Evolutionary conservation across 2,888 invertebrate species (phyloP).

Genomic region (Chironomus riparius): DNA sequence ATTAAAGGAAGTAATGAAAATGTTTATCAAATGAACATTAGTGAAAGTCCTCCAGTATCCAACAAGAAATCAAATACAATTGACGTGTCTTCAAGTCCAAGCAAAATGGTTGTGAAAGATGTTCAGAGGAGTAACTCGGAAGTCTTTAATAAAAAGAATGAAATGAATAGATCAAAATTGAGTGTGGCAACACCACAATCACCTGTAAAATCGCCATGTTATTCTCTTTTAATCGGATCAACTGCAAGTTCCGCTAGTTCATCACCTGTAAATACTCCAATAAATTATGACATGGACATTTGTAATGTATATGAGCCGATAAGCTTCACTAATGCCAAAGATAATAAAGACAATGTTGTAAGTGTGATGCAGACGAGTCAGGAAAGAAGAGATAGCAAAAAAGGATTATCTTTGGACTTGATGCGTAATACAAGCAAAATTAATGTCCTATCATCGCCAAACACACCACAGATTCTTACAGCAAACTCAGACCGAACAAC

Average conservation of each 20-base stretch:
- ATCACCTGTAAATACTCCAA: constrained; percentile 39
- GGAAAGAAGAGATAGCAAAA: constrained; percentile 31
- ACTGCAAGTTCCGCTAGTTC: constrained; percentile 43
- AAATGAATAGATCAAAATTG: constrained; percentile 37
- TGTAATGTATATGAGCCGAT: constrained; percentile 23
- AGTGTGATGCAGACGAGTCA: constrained; percentile 4
- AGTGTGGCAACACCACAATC: constrained; percentile 38
- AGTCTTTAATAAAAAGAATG: constrained; percentile 26
- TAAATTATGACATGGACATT: constrained; percentile 39
- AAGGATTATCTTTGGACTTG: constrained; percentile 40
- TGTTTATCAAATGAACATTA: constrained; percentile 1
- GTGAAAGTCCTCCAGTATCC: background rate
- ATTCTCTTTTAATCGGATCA: constrained; percentile 41
- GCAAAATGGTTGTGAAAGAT: background rate
- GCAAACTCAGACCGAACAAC: constrained; percentile 35
- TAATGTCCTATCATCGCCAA: constrained; percentile 33
- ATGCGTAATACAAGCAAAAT: constrained; percentile 28
- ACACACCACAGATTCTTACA: constrained; percentile 36
- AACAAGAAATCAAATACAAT: constrained; percentile 12
- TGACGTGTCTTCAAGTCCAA: background rate
- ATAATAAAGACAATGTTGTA: background rate
- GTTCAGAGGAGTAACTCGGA: constrained; percentile 33
- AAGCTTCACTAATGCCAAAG: background rate
- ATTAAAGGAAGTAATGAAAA: background rate
- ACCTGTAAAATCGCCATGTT: constrained; percentile 41